These are phyloP conservation scores for Amphipoea lucens DNA, from an alignment of 2,888 invertebrate species.

Conservation along the genomic window DNA sequence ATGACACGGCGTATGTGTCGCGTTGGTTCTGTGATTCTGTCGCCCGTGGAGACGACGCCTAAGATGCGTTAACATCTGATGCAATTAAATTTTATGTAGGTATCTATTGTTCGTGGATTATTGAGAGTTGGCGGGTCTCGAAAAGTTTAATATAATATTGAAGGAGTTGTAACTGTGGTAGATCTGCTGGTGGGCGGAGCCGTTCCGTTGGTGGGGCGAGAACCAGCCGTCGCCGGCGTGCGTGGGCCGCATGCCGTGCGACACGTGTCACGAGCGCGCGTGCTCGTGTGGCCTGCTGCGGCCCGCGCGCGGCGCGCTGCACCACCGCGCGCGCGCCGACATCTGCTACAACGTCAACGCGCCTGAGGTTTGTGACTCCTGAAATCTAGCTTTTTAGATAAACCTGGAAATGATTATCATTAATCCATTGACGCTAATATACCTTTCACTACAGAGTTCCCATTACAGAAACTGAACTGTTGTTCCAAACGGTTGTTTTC, in stretches of 20 bases:
- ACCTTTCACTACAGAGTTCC: neutral
- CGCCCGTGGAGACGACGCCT: too few relatives aligned
- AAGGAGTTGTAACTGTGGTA: constrained; percentile 41
- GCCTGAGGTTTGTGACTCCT: constrained; percentile 69
- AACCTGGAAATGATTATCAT: neutral
- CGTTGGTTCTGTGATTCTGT: too few relatives aligned
- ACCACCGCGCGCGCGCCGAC: neutral
- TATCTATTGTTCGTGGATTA: neutral
- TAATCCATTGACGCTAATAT: neutral
- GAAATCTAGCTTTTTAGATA: neutral
- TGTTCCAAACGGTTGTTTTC: neutral
- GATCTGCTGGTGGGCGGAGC: constrained; percentile 77
- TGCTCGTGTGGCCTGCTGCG: constrained; percentile 76
- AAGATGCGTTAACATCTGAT: too few relatives aligned
- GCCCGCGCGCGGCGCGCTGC: constrained; percentile 73
- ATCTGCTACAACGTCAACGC: constrained; percentile 74
- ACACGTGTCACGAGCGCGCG: constrained; percentile 67
- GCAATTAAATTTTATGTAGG: too few relatives aligned
- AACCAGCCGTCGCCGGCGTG: constrained; percentile 65
- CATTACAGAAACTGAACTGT: neutral
- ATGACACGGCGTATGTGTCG: too few relatives aligned
- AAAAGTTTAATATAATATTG: neutral
- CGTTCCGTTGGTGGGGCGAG: constrained; percentile 75
- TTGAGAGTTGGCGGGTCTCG: neutral
- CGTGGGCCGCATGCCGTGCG: constrained; percentile 66